phyloP scores from a whole-genome alignment of 2,888 invertebrate species.

The Helicoverpa assulta region DNA sequence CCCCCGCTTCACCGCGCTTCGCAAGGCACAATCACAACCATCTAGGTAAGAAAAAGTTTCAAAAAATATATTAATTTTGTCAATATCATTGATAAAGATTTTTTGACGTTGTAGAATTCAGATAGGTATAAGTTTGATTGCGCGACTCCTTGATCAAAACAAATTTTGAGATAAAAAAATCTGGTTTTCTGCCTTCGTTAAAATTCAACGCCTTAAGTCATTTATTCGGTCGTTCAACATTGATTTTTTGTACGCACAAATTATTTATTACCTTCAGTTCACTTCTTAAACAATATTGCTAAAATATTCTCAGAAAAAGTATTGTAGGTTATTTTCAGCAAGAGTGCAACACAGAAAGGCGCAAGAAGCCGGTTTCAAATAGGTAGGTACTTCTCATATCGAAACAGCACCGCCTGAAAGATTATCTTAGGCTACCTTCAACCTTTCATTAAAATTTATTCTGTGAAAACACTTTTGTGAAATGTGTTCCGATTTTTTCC shows the following conservation, averaged over 20 bases:
- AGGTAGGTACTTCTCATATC: neutral
- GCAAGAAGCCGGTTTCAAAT: neutral
- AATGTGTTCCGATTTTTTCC: neutral
- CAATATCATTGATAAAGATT: no score
- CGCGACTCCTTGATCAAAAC: no score
- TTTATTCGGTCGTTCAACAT: neutral
- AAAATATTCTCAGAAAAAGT: neutral
- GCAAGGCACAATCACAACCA: constrained; percentile 94
- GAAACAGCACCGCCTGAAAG: neutral
- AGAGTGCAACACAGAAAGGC: neutral
- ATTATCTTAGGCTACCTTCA: neutral
- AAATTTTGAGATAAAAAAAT: no score
- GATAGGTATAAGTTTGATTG: neutral
- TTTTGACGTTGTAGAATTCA: neutral
- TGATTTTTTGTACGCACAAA: neutral
- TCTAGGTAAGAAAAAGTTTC: constrained; percentile 72
- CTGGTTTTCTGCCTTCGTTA: no score
- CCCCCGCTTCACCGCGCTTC: constrained; percentile 91
- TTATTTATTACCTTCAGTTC: neutral
- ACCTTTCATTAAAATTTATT: neutral
- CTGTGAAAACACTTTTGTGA: neutral
- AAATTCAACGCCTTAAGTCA: neutral
- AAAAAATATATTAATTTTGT: neutral
- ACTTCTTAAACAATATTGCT: neutral
- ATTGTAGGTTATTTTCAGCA: neutral